A percentile compares a stretch with the other conserved stretches of the same genome.
Conservation (phyloP, 2,797 vertebrate species). For the Melopsittacus undulatus region DNA sequence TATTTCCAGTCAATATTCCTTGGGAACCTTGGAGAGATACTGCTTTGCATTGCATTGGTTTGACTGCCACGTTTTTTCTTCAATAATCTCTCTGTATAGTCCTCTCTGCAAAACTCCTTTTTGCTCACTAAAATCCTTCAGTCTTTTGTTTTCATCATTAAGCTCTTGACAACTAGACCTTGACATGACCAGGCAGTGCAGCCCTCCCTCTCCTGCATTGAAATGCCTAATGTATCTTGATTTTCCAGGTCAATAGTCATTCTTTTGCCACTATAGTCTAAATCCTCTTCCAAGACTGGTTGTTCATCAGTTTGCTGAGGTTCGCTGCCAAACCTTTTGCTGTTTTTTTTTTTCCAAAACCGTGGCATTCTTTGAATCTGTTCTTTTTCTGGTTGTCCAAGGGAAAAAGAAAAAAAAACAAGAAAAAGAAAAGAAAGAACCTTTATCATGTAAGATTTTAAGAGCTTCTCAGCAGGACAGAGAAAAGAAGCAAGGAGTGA, state of each 20-base stretch:
- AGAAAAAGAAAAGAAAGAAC: neutral
- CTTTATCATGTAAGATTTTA: neutral
- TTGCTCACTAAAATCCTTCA: neutral
- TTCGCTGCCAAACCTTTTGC: neutral
- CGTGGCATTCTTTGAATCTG: neutral
- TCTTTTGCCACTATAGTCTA: neutral
- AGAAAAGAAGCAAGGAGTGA: neutral
- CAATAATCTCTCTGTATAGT: neutral
- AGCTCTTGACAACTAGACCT: neutral
- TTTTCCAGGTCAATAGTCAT: slow-evolving; percentile 21
- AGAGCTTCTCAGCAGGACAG: neutral
- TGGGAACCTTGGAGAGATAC: neutral
- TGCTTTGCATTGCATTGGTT: neutral
- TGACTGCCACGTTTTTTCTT: neutral
- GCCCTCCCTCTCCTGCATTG: neutral
- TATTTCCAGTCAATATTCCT: neutral
- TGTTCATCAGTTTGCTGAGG: neutral
- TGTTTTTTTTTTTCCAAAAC: neutral
- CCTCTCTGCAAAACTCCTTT: neutral
- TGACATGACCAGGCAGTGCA: neutral
- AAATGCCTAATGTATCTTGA: slow-evolving; percentile 11
- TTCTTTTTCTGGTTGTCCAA: neutral
- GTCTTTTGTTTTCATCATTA: neutral
- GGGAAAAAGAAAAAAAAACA: neutral
- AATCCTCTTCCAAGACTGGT: neutral